phyloP scores from a whole-genome alignment of 2,113 vertebrate species.

The Halichoeres trimaculatus region DNA sequence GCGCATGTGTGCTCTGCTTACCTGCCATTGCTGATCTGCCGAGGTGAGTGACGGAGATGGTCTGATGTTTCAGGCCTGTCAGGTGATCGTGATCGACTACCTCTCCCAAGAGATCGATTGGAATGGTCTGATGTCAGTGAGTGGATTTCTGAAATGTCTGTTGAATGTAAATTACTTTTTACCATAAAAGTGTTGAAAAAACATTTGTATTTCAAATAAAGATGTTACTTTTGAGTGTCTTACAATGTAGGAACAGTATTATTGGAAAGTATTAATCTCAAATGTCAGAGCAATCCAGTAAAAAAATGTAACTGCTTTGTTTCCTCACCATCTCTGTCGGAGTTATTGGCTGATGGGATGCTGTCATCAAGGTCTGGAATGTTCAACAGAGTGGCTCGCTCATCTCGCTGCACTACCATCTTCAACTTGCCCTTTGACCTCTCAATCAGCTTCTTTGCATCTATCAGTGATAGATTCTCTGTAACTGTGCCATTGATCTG shows the following conservation, averaged over 20 bases:
- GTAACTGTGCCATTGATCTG: slow-evolving; percentile 99
- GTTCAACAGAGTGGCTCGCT: slow-evolving; percentile 93
- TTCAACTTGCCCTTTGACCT: slow-evolving; percentile 99
- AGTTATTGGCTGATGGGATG: slow-evolving; percentile 95
- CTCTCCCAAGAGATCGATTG: slow-evolving; percentile 92
- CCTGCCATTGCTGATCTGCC: slow-evolving; percentile 96
- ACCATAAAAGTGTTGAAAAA: too few relatives aligned
- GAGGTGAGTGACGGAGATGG: slow-evolving; percentile 93
- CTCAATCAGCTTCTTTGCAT: slow-evolving; percentile 98
- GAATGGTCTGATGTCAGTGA: slow-evolving; percentile 99
- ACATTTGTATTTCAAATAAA: neutral
- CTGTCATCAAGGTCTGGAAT: slow-evolving; percentile 98
- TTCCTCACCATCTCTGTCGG: slow-evolving; percentile 95
- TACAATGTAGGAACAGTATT: too few relatives aligned
- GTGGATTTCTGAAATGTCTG: slow-evolving; percentile 99
- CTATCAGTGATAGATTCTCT: slow-evolving; percentile 97
- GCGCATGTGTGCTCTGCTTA: slow-evolving; percentile 67
- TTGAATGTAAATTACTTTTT: slow-evolving; percentile 71
- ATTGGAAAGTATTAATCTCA: neutral
- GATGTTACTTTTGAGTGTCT: too few relatives aligned
- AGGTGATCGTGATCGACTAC: slow-evolving; percentile 91
- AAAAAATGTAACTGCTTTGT: neutral
- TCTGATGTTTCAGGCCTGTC: slow-evolving; percentile 94
- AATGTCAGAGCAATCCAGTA: neutral
- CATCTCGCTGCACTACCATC: slow-evolving; percentile 98